Percentiles rank a stretch among this genome's conserved stretches.
phyloP scores from a whole-genome alignment of 2,113 vertebrate genomes.

The Nymphicus hollandicus region DNA sequence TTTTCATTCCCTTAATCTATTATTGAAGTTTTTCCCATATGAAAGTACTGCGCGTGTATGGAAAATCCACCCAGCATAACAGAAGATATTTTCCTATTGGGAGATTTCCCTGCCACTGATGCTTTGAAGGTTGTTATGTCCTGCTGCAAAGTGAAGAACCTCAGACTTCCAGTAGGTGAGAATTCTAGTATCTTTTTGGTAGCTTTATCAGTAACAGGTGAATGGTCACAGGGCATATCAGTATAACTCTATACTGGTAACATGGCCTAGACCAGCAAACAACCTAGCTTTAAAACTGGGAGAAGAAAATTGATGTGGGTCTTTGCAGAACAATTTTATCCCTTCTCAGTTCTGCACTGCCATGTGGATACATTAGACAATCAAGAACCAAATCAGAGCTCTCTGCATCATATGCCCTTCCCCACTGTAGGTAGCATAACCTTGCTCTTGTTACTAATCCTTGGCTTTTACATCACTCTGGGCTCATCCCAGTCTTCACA shows the following conservation, averaged over 20 bases:
- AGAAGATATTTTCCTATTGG: not conserved
- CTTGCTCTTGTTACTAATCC: not conserved
- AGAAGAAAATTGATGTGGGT: not conserved
- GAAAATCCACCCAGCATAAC: not conserved
- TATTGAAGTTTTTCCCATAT: not conserved
- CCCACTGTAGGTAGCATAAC: not conserved
- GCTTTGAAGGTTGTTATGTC: not conserved
- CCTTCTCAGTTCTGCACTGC: not conserved
- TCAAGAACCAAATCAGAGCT: not conserved
- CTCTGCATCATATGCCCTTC: not conserved
- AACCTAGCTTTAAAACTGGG: not conserved
- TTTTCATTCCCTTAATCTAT: not conserved
- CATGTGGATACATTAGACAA: not conserved
- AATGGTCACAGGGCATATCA: not conserved
- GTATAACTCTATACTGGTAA: not conserved
- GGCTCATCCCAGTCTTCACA: not conserved
- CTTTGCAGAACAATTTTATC: not conserved
- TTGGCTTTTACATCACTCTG: not conserved
- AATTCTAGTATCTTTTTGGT: not conserved
- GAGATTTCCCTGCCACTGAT: not conserved
- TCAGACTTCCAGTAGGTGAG: not conserved
- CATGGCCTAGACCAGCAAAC: not conserved
- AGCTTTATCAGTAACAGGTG: not conserved
- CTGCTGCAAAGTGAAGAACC: not conserved
- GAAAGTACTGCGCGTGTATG: not conserved